phyloP scores from a whole-genome alignment of 2,888 invertebrate species.

The Eilema caniola region DNA sequence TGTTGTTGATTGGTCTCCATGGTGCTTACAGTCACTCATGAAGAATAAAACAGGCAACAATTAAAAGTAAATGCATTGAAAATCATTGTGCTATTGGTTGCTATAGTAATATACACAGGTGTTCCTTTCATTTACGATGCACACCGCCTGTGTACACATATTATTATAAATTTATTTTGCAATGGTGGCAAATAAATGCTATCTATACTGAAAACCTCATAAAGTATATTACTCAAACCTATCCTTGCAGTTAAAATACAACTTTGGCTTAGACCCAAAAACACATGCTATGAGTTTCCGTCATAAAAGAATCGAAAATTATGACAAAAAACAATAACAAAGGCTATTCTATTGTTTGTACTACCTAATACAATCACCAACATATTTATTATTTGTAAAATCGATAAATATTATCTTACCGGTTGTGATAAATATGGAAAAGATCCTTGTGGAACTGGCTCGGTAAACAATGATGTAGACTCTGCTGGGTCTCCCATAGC shows the following conservation, averaged over 20 bases:
- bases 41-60: background rate
- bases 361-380: background rate
- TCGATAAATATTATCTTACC: conserved; percentile 71
- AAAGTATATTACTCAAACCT: background rate
- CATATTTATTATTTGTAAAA: background rate
- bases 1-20: background rate
- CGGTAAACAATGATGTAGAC: conserved; percentile 84
- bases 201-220: background rate
- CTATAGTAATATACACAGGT: background rate
- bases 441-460: conserved; percentile 77
- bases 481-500: conserved; percentile 89
- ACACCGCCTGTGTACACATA: background rate
- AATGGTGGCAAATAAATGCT: background rate
- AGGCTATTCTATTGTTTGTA: background rate
- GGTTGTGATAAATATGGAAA: conserved; percentile 86
- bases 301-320: background rate
- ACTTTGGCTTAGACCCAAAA: background rate
- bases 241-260: background rate
- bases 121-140: background rate
- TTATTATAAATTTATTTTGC: background rate
- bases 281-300: too few relatives aligned
- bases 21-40: background rate
- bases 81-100: background rate
- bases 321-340: background rate
- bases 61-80: background rate